Conservation (phyloP, 1,140 invertebrate genomes). For the Oscheius sp. region DNA sequence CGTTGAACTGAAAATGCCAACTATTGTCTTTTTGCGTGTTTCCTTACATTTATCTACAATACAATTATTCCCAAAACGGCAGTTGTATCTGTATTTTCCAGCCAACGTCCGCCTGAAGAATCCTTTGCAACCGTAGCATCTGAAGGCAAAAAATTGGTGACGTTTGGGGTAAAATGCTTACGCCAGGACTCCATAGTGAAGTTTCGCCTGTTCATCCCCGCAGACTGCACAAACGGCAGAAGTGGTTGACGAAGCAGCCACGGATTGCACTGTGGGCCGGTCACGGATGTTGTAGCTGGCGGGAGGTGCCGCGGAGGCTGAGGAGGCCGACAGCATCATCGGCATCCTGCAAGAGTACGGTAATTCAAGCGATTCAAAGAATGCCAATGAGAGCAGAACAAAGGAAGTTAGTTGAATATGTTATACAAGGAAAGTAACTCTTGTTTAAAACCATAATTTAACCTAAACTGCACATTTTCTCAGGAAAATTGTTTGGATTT, state of each 20-base stretch:
- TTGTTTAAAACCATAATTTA: too few relatives aligned
- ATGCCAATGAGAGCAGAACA: neutral
- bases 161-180: neutral
- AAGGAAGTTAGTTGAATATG: neutral
- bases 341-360: conserved; percentile 35
- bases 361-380: neutral
- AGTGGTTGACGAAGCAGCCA: conserved; percentile 13
- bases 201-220: conserved; percentile 55
- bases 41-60: conserved; percentile 60
- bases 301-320: conserved; percentile 11
- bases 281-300: conserved; percentile 46
- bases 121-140: conserved; percentile 54
- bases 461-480: too few relatives aligned
- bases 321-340: conserved; percentile 36
- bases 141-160: conserved; percentile 30
- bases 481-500: neutral
- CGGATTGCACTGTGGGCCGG: conserved; percentile 14
- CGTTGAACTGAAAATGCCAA: conserved; percentile 37
- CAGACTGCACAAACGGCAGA: conserved; percentile 53
- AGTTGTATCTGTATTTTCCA: conserved; percentile 59
- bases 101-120: conserved; percentile 59
- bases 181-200: conserved; percentile 55
- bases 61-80: conserved; percentile 59
- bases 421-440: too few relatives aligned
- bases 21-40: neutral